Percentiles rank a stretch among this genome's conserved stretches.
These are phyloP conservation scores for Brachyistius frenatus DNA, from an alignment of 2,113 vertebrate genomes.

Conservation along the genomic window DNA sequence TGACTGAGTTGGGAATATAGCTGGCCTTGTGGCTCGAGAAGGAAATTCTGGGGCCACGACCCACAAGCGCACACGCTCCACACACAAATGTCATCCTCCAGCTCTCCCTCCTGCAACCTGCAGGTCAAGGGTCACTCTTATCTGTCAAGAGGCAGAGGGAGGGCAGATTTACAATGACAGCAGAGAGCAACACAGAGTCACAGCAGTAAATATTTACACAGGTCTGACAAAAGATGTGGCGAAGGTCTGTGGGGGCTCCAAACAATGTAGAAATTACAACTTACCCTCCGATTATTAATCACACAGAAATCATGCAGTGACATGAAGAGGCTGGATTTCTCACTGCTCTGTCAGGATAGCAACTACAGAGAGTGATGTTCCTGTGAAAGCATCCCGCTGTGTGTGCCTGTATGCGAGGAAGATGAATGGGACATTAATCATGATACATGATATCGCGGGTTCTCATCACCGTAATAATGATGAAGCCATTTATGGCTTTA, in stretches of 20 bases:
- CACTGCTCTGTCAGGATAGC: slow-evolving; percentile 52
- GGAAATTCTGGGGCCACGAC: slow-evolving; percentile 50
- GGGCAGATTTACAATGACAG: slow-evolving; percentile 80
- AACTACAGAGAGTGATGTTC: slow-evolving; percentile 52
- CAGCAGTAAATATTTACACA: slow-evolving; percentile 82
- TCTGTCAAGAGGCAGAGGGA: slow-evolving; percentile 76
- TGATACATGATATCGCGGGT: slow-evolving; percentile 54
- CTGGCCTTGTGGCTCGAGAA: slow-evolving; percentile 44
- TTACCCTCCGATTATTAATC: slow-evolving; percentile 65
- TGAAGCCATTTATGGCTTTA: slow-evolving; percentile 52
- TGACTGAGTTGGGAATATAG: slow-evolving; percentile 57
- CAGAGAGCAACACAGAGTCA: slow-evolving; percentile 71
- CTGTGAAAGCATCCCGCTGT: slow-evolving; percentile 52
- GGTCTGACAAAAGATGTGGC: slow-evolving; percentile 77
- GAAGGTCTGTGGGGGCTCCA: slow-evolving; percentile 59
- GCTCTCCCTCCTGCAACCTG: slow-evolving; percentile 70
- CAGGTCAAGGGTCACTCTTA: slow-evolving; percentile 76
- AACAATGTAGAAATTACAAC: slow-evolving; percentile 66
- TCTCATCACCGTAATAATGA: slow-evolving; percentile 48
- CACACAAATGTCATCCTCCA: slow-evolving; percentile 58
- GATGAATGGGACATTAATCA: slow-evolving; percentile 70
- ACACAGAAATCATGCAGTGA: slow-evolving; percentile 43
- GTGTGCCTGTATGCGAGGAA: slow-evolving; percentile 53
- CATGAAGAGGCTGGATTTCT: slow-evolving; percentile 56
- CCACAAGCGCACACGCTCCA: slow-evolving; percentile 32